These are phyloP conservation scores for Drosophila elegans DNA, from an alignment of 1,140 invertebrate species.

Conservation along the genomic window DNA sequence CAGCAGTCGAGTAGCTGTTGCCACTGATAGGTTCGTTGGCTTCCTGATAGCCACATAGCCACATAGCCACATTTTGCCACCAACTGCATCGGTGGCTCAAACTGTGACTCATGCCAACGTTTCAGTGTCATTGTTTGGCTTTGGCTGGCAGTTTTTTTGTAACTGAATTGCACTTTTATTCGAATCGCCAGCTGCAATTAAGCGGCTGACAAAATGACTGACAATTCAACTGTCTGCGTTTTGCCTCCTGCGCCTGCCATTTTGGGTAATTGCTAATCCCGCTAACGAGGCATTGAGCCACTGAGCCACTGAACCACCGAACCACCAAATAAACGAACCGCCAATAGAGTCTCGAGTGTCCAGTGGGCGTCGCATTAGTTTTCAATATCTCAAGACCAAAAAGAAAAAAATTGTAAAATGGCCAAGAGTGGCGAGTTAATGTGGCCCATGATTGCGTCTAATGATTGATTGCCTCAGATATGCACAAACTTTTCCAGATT, in stretches of 20 bases:
- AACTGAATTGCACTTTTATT: constrained; percentile 41
- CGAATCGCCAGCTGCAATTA: constrained; percentile 78
- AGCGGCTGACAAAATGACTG: constrained; percentile 81
- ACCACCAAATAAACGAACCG: not conserved
- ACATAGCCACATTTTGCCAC: constrained; percentile 1
- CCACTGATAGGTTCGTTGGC: constrained; percentile 53
- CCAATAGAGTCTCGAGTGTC: constrained; percentile 33
- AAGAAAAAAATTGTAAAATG: not conserved
- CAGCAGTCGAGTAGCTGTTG: constrained; percentile 38
- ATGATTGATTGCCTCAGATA: constrained; percentile 83
- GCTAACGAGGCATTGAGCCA: constrained; percentile 72
- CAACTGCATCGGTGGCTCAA: constrained; percentile 41
- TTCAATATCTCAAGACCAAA: constrained; percentile 61
- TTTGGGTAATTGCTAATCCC: constrained; percentile 82
- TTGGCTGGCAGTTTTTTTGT: constrained; percentile 58
- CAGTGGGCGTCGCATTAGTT: constrained; percentile 81
- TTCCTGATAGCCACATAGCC: constrained; percentile 53
- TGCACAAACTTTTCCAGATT: constrained; percentile 24
- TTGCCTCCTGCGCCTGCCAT: constrained; percentile 38
- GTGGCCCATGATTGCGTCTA: constrained; percentile 77
- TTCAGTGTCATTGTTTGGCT: constrained; percentile 78
- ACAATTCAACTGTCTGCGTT: constrained; percentile 60
- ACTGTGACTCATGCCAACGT: constrained; percentile 55
- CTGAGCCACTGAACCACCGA: constrained; percentile 1
- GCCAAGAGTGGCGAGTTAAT: constrained; percentile 70